Evolutionary conservation across 2,113 vertebrate genomes (phyloP), one percentile per base, ranked within the genome.

Genomic region (Caranx melampygus): DNA sequence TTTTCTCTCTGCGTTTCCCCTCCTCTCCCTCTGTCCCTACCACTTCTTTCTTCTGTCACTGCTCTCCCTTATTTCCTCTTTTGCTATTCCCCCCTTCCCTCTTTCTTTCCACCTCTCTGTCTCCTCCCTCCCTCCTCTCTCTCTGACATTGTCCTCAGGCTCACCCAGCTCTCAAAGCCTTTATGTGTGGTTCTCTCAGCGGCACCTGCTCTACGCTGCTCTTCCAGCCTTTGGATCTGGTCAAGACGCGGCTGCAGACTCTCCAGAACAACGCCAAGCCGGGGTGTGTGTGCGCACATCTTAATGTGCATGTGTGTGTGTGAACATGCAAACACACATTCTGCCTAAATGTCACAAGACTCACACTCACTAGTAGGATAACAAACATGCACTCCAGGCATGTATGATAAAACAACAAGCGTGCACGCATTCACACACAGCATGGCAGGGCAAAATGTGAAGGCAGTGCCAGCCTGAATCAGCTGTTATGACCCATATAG

Each of bases 151-250:
- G 1, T 83, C 58, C 80, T 74, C 85, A 99, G 97, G 94, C 97
- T 87, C 97, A 99, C 83, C 97, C 98, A 0, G 97, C 95, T 61
- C 87, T 99, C 77, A 99, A 99, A 91, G 98, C 98, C 52, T 99
- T 99, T 34, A 92, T 99, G 87, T 99, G 98, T 1, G 98, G 98
- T 77, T 98, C 97, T 67, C 92, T 99, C 86, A 99, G 98, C 26
- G 98, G 98, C 47, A 98, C 97, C 76, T 99, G 97, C 91, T 99
- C 98, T 0, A 96, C 98, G 0, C 95, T 99, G 67, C 97, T 99
- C 44, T 98, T 99, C 91, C 98, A 99, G 76, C 98, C 98, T 20
- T 94, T 99, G 79, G 98, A 99, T 79, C 93, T 99, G 87, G 94
- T 99, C 63, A 99, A 99, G 93, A 99, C 98, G 0, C 96, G 97